Evolutionary conservation across 2,113 vertebrate species (phyloP).

Genomic region (Labeo catla): DNA sequence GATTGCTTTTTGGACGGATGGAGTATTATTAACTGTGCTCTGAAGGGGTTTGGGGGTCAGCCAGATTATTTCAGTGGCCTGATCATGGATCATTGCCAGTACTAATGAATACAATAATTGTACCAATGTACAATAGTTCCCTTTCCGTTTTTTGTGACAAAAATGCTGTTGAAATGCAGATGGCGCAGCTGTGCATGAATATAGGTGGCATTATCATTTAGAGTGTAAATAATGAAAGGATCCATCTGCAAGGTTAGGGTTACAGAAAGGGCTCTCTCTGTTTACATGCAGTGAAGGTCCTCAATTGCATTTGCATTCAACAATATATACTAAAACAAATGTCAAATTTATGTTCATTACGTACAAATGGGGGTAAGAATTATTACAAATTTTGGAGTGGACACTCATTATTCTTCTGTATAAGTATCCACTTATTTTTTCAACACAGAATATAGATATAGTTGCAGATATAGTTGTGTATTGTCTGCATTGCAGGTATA

Average conservation of each 20-base stretch:
- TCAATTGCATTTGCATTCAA: slow-evolving; percentile 45
- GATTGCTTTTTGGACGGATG: slow-evolving; percentile 6
- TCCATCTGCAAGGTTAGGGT: slow-evolving; percentile 72
- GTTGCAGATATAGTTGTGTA: not conserved
- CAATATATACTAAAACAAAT: not conserved
- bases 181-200: slow-evolving; percentile 71
- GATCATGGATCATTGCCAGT: slow-evolving; percentile 20
- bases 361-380: not conserved
- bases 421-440: not conserved
- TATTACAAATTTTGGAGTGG: not conserved
- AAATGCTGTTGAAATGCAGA: slow-evolving; percentile 67
- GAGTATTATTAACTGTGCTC: slow-evolving; percentile 16
- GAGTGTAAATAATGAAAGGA: slow-evolving; percentile 75
- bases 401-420: too few relatives aligned
- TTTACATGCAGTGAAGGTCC: slow-evolving; percentile 49
- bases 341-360: not conserved
- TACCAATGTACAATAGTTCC: slow-evolving; percentile 49
- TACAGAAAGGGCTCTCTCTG: slow-evolving; percentile 45
- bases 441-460: not conserved
- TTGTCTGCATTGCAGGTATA: not conserved
- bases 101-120: slow-evolving; percentile 35
- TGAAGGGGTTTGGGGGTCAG: slow-evolving; percentile 8
- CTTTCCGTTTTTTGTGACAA: slow-evolving; percentile 58
- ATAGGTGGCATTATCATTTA: slow-evolving; percentile 74
- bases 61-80: not conserved